A percentile compares a stretch with the other conserved stretches of the same genome.
Conservation (phyloP, 1,140 invertebrate genomes). For the Saccostrea glomerata region DNA sequence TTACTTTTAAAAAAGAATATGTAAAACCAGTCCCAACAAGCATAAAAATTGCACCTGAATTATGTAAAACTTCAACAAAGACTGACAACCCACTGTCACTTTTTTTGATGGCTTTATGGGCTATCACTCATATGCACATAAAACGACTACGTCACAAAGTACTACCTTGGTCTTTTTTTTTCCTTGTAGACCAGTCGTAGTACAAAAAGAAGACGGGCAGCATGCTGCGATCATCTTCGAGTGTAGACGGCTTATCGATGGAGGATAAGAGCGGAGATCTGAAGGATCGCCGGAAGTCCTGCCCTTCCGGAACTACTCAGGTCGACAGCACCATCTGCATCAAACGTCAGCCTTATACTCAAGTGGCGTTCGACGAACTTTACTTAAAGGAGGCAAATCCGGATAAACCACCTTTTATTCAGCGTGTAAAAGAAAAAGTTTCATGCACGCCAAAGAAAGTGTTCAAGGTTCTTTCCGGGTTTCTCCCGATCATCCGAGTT, state of each 20-base stretch:
- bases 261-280: background rate
- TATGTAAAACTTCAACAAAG: slow-evolving; percentile 5
- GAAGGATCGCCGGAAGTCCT: slow-evolving; percentile 55
- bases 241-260: slow-evolving; percentile 47
- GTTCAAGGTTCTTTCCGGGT: slow-evolving; percentile 68
- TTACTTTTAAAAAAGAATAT: background rate
- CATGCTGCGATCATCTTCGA: slow-evolving; percentile 47
- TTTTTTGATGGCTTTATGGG: slow-evolving; percentile 17
- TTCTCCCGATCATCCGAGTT: slow-evolving; percentile 74
- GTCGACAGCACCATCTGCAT: slow-evolving; percentile 57
- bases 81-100: background rate
- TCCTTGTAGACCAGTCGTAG: slow-evolving; percentile 31
- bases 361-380: slow-evolving; percentile 70
- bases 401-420: slow-evolving; percentile 35
- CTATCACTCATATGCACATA: slow-evolving; percentile 16
- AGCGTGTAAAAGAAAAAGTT: slow-evolving; percentile 41
- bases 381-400: slow-evolving; percentile 62
- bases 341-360: slow-evolving; percentile 63
- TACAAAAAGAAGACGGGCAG: slow-evolving; percentile 15
- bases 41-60: slow-evolving; percentile 1
- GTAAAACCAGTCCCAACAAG: background rate
- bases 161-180: background rate
- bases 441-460: slow-evolving; percentile 68
- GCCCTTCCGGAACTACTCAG: slow-evolving; percentile 37
- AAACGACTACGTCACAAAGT: slow-evolving; percentile 9